phyloP scores from a whole-genome alignment of 2,797 vertebrate genomes.

The Characodon lateralis region DNA sequence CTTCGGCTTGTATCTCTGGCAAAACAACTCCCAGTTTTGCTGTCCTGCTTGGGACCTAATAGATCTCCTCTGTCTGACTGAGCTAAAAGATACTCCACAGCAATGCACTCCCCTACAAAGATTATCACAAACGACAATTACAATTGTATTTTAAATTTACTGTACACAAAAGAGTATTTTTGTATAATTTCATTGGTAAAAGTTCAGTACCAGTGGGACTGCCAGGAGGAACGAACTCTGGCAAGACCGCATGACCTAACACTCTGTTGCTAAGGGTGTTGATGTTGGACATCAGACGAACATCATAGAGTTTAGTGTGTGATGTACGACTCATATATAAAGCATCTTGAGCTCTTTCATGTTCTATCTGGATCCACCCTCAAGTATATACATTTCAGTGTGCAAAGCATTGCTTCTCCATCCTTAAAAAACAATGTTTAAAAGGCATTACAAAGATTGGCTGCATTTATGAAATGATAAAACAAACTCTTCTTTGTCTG shows the following conservation, averaged over 20 bases:
- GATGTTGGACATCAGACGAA: neutral
- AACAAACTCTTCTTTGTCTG: neutral
- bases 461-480: neutral
- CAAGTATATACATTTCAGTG: neutral
- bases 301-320: neutral
- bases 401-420: neutral
- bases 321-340: neutral
- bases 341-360: neutral
- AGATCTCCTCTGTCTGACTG: neutral
- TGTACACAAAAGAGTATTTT: neutral
- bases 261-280: neutral
- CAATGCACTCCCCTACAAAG: neutral
- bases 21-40: neutral
- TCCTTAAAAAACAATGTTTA: neutral
- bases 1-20: neutral
- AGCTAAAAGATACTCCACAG: neutral
- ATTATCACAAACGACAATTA: neutral
- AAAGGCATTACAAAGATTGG: neutral
- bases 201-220: neutral
- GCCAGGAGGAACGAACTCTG: neutral
- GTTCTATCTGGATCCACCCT: neutral
- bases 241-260: neutral
- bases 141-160: neutral
- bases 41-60: neutral
- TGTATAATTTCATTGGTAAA: neutral